phyloP scores from a whole-genome alignment of 1,140 invertebrate species.

The Frieseomelitta varia region DNA sequence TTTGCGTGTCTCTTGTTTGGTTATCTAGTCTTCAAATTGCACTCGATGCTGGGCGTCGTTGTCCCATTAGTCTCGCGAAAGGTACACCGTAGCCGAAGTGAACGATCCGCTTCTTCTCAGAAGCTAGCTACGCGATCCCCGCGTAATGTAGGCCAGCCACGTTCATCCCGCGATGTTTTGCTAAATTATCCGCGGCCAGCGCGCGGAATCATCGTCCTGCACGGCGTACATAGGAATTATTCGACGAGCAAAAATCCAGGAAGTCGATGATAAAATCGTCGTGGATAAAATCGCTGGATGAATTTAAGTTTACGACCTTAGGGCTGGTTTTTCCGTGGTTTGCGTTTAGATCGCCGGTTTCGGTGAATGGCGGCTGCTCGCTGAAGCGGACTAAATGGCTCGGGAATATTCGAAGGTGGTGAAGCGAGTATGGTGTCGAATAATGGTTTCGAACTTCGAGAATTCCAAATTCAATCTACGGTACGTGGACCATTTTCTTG shows the following conservation, averaged over 20 bases:
- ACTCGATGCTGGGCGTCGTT: slow-evolving; percentile 16
- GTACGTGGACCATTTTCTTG: not conserved
- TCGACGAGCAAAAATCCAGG: not conserved
- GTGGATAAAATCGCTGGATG: not conserved
- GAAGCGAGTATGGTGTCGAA: not conserved
- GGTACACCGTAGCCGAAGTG: not conserved
- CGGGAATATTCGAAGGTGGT: not conserved
- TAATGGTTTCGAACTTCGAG: not conserved
- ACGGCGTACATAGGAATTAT: slow-evolving; percentile 8
- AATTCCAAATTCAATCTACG: not conserved
- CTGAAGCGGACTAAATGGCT: not conserved
- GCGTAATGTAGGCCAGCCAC: slow-evolving; percentile 44
- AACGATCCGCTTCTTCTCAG: slow-evolving; percentile 39
- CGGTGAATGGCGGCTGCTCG: not conserved
- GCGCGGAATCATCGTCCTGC: not conserved
- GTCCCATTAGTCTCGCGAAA: slow-evolving; percentile 44
- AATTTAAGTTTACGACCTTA: not conserved
- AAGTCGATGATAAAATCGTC: not conserved
- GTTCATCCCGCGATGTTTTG: slow-evolving; percentile 36
- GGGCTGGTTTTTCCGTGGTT: not conserved
- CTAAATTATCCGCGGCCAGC: slow-evolving; percentile 24
- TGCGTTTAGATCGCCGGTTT: not conserved
- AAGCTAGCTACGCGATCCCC: slow-evolving; percentile 14
- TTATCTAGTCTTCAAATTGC: slow-evolving; percentile 39
- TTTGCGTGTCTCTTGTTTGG: not conserved